Evolutionary conservation across 2,888 invertebrate species (phyloP).

Genomic region (Lymantria monacha): DNA sequence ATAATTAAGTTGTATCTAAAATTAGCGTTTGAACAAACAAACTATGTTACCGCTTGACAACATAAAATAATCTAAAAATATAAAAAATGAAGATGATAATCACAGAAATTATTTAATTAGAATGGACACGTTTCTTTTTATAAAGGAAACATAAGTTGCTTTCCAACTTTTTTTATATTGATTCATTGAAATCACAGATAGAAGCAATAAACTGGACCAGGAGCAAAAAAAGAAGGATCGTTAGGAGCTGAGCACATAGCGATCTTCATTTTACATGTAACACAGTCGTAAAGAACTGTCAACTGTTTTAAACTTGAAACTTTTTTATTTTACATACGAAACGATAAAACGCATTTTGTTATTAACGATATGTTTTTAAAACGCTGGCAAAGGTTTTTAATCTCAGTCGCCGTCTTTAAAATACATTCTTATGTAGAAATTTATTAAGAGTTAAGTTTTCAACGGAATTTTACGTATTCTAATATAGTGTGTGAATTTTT

Average conservation of each 20-base stretch:
- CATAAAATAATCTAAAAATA: no score
- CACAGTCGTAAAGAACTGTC: conserved; percentile 25
- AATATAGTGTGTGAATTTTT: no score
- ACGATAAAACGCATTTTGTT: not conserved
- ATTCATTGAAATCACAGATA: conserved; percentile 25
- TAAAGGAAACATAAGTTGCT: not conserved
- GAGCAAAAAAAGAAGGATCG: conserved; percentile 38
- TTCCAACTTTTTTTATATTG: conserved; percentile 13
- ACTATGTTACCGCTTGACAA: no score
- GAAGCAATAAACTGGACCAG: conserved; percentile 25
- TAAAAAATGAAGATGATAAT: no score
- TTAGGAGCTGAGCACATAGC: conserved; percentile 37
- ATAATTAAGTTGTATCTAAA: no score
- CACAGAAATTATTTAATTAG: no score
- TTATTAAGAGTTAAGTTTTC: no score
- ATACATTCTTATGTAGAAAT: not conserved
- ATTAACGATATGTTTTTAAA: not conserved
- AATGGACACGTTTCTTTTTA: not conserved
- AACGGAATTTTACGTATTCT: no score
- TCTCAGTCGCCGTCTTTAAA: not conserved
- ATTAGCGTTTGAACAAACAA: no score
- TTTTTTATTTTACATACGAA: conserved; percentile 8
- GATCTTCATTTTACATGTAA: conserved; percentile 31
- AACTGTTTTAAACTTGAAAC: conserved; percentile 4
- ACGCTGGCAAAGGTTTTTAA: not conserved